phyloP scores from a whole-genome alignment of 2,797 vertebrate species.

The Chelidonichthys spinosus region DNA sequence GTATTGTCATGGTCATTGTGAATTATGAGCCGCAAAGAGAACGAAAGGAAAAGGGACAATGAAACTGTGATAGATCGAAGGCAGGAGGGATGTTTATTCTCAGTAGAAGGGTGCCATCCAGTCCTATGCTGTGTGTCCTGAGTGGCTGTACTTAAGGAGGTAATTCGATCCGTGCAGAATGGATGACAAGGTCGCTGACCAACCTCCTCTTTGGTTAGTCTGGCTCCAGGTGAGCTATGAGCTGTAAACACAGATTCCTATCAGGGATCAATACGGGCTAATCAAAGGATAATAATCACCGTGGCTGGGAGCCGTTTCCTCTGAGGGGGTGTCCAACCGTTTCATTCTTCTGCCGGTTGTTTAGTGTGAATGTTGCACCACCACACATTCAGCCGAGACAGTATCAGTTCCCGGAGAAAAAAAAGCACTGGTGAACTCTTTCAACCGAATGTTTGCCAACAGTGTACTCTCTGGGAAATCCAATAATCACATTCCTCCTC shows the following conservation, averaged over 20 bases:
- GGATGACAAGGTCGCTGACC: conserved; percentile 35
- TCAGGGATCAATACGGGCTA: conserved; percentile 48
- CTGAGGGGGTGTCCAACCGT: conserved; percentile 17
- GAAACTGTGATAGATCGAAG: neutral
- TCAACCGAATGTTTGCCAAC: conserved; percentile 76
- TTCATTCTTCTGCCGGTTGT: conserved; percentile 29
- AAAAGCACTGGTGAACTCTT: conserved; percentile 61
- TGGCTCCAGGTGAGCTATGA: conserved; percentile 32
- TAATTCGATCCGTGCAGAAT: conserved; percentile 22
- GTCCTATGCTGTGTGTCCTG: conserved; percentile 1
- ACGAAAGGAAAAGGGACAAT: conserved; percentile 15
- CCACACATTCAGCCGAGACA: conserved; percentile 44
- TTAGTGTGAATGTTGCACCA: conserved; percentile 27
- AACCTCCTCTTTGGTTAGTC: conserved; percentile 18
- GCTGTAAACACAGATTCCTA: conserved; percentile 49
- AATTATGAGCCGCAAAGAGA: conserved; percentile 38
- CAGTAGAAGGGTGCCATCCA: neutral
- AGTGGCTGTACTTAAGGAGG: conserved; percentile 8
- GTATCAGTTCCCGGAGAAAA: conserved; percentile 53
- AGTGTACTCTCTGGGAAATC: conserved; percentile 69
- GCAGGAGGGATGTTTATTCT: neutral
- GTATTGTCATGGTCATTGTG: conserved; percentile 31
- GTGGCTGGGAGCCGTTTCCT: neutral
- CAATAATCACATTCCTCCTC: conserved; percentile 77
- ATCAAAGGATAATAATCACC: conserved; percentile 46